Evolutionary conservation across 2,797 vertebrate genomes (phyloP), one percentile per base, ranked within the genome.

Genomic region (Ambastaia sidthimunki): DNA sequence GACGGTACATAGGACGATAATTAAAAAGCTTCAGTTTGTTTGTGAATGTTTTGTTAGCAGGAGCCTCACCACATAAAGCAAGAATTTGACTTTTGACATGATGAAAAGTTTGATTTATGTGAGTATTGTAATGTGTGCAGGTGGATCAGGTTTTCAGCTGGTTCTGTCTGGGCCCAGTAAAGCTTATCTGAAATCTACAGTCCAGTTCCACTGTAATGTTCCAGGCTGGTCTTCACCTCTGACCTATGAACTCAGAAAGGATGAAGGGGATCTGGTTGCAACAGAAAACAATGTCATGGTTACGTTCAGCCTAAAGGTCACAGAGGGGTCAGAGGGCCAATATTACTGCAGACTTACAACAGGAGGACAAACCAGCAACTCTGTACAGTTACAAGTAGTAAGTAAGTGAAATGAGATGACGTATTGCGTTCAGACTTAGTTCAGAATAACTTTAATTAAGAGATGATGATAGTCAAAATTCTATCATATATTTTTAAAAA

Each of bases 81-180:
- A 52, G 18, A 15, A 15, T 50, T 16, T 52, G 15, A 16, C 28
- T 28, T 65, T 2, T 28, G 28, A 28, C 4, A 4, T 28, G 28
- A 28, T 28, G 28, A 28, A 28, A 28, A 28, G 28, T 28, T 28
- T 28, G 28, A 28, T 28, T 28, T 28, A 28, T 28, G 28, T 15
- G 15, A 31, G 4, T 31, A 4, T 65, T 18, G 16, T 65, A 1
- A 65, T 15, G 10, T 78, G 31, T 75, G 47, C 75, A 93, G 93
- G 76, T 81, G 89, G 75, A n/a, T 85, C 86, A 0, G 3, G 7
- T 65, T 74, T 82, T 57, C 82, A 0, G 0, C 91, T 90, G 0
- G 75, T 86, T 12, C 83, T 94, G 63, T 90, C 80, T 0, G 93
- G 94, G 25, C 92, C 91, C n/a, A 85, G 88, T 48, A 74, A 63